Conservation (phyloP, 2,888 invertebrate genomes). For the Bombylius discolor region DNA sequence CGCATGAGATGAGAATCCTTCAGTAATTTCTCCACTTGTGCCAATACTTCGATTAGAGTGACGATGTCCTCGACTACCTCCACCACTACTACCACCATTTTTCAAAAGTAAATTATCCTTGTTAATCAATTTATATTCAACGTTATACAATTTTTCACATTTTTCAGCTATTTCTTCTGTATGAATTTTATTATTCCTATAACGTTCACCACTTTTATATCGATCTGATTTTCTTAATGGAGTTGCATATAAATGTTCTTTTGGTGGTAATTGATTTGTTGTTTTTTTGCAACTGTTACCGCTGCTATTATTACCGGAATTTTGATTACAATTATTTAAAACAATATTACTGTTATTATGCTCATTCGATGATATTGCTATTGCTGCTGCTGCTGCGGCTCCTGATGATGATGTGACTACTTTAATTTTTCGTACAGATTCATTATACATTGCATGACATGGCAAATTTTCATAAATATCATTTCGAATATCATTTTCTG, state of each 20-base stretch:
- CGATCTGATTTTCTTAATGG: conserved; percentile 36
- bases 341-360: conserved; percentile 2
- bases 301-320: conserved; percentile 5
- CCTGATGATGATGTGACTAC: conserved; percentile 12
- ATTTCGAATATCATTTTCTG: conserved; percentile 36
- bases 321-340: conserved; percentile 27
- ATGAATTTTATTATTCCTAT: conserved; percentile 14
- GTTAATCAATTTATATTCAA: conserved; percentile 25
- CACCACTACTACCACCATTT: conserved; percentile 22
- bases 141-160: conserved; percentile 26
- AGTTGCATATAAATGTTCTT: conserved; percentile 36
- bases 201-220: conserved; percentile 22
- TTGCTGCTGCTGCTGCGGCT: neutral
- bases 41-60: neutral
- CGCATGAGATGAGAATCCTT: neutral
- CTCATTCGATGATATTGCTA: conserved; percentile 16
- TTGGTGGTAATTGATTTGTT: conserved; percentile 19
- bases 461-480: conserved; percentile 37
- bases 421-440: conserved; percentile 35
- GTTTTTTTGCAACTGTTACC: conserved; percentile 12
- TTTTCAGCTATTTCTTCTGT: conserved; percentile 1
- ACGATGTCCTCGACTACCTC: conserved; percentile 11
- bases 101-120: conserved; percentile 26
- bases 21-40: neutral
- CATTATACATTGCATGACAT: conserved; percentile 37